A percentile compares a stretch with the other conserved stretches of the same genome.
Conservation (phyloP, 2,888 invertebrate species). For the Pristionchus japonicus region DNA sequence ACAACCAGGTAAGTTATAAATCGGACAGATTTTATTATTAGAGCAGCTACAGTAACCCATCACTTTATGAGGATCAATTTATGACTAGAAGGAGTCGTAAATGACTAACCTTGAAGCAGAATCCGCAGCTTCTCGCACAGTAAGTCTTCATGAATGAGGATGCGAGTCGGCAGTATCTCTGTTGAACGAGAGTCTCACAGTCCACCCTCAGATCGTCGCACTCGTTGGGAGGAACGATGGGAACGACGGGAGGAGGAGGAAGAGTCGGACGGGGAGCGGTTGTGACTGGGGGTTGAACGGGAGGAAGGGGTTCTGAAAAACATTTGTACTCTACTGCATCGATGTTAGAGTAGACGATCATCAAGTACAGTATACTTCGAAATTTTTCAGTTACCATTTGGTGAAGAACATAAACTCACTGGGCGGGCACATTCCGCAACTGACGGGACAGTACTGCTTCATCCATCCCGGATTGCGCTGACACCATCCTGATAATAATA, state of each 20-base stretch:
- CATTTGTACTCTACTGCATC: no score
- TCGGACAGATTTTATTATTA: no score
- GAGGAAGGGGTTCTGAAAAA: not conserved
- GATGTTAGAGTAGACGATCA: no score
- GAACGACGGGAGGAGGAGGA: constrained; percentile 52
- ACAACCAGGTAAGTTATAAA: no score
- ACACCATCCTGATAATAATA: constrained; percentile 68
- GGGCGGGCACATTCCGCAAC: constrained; percentile 67
- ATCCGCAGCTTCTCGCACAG: constrained; percentile 72
- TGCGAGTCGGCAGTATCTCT: constrained; percentile 61
- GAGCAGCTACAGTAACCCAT: no score
- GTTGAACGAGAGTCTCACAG: constrained; percentile 60
- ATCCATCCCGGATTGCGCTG: constrained; percentile 72
- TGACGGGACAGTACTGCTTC: constrained; percentile 68
- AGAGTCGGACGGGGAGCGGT: constrained; percentile 45
- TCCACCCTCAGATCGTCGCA: constrained; percentile 74
- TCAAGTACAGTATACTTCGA: no score
- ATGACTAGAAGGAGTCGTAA: not conserved
- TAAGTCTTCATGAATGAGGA: constrained; percentile 68
- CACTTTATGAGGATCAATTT: no score
- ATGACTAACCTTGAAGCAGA: constrained; percentile 63
- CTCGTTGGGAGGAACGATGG: constrained; percentile 50
- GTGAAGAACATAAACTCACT: constrained; percentile 14
- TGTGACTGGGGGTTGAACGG: not conserved
- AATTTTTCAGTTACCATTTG: no score